Conservation (phyloP, 2,888 invertebrate species). For the Salticus scenicus region DNA sequence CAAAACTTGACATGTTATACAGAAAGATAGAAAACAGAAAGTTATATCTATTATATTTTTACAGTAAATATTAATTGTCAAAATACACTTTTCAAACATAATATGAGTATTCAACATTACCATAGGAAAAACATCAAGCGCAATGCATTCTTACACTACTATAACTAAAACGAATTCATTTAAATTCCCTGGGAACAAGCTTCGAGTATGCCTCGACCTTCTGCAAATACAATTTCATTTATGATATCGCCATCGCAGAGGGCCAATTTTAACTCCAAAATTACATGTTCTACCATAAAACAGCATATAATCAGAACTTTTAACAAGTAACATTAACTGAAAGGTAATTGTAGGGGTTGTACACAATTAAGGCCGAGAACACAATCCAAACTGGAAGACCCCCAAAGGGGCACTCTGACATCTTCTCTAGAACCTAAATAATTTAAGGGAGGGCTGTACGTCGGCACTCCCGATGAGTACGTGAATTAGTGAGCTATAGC, state of each 20-base stretch:
- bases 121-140: not conserved
- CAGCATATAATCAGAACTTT: constrained; percentile 57
- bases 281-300: constrained; percentile 41
- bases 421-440: constrained; percentile 29
- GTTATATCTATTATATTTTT: no score
- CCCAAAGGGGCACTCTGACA: constrained; percentile 37
- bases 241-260: constrained; percentile 20
- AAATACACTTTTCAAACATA: no score
- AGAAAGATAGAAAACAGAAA: no score
- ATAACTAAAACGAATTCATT: not conserved
- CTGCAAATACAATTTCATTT: constrained; percentile 35
- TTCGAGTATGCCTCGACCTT: not conserved
- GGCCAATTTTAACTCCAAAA: constrained; percentile 16
- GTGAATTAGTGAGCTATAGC: constrained; percentile 22
- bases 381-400: constrained; percentile 36
- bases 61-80: no score
- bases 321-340: constrained; percentile 63
- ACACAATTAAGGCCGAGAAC: constrained; percentile 53
- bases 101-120: not conserved
- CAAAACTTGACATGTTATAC: no score
- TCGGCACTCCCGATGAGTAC: constrained; percentile 39
- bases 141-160: not conserved
- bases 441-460: constrained; percentile 25
- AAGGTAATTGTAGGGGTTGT: constrained; percentile 61
- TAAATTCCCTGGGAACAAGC: not conserved